A percentile compares a stretch with the other conserved stretches of the same genome.
These are phyloP conservation scores for Vanessa atalanta DNA, from an alignment of 1,140 invertebrate species.

Conservation along the genomic window DNA sequence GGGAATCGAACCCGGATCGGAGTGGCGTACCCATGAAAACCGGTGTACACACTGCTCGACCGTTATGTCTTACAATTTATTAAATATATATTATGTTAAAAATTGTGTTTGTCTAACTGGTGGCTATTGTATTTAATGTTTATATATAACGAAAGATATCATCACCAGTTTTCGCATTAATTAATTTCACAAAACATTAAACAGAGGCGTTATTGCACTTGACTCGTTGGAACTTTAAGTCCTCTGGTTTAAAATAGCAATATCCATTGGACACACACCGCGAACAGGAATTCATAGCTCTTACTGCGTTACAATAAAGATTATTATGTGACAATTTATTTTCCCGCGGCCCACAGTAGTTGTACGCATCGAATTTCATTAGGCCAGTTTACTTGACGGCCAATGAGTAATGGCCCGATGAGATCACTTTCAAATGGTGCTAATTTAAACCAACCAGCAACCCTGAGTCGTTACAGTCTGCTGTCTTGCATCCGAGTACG, in stretches of 20 bases:
- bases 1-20: too few species aligned
- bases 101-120: too few species aligned
- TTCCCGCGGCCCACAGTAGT: conserved; percentile 10
- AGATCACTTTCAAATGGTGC: conserved; percentile 68
- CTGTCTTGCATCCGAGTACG: conserved; percentile 29
- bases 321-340: conserved; percentile 12
- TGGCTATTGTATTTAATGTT: neutral
- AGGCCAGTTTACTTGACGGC: conserved; percentile 48
- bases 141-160: neutral
- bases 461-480: conserved; percentile 37
- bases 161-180: neutral
- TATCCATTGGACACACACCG: conserved; percentile 18
- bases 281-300: neutral
- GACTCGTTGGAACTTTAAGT: conserved; percentile 26
- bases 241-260: conserved; percentile 20
- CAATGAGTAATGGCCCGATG: conserved; percentile 71
- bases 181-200: conserved; percentile 4
- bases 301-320: conserved; percentile 15
- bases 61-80: too few species aligned
- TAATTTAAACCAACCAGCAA: conserved; percentile 59
- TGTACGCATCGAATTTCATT: conserved; percentile 49
- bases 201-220: conserved; percentile 22
- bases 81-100: too few species aligned
- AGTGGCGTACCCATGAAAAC: too few species aligned
- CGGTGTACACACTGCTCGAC: too few species aligned